Percentiles rank a stretch among this genome's conserved stretches.
These are phyloP conservation scores for Lepidocolaptes lacrymiger DNA, from an alignment of 2,797 vertebrate species.

Conservation along the genomic window DNA sequence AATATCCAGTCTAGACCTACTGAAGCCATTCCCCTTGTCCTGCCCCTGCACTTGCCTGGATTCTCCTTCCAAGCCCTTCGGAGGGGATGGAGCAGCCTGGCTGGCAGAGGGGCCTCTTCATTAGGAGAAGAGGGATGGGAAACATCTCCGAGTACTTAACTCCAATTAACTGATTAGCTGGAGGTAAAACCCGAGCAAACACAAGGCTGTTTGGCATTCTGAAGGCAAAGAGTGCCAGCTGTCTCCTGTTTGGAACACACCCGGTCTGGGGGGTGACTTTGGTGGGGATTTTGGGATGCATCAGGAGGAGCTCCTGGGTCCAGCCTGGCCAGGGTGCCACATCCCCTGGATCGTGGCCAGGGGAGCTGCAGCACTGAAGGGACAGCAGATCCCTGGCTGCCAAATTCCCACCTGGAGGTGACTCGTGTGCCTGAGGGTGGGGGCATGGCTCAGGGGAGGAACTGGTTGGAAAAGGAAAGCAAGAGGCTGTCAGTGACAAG, in stretches of 20 bases:
- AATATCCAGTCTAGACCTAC: fast-evolving
- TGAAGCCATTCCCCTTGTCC: neutral
- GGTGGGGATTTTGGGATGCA: neutral
- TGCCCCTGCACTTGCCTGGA: fast-evolving
- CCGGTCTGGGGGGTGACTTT: neutral
- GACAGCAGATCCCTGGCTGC: neutral
- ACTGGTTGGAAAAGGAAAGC: neutral
- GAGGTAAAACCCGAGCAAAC: conserved; percentile 3
- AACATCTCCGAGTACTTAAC: neutral
- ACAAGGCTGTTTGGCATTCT: neutral
- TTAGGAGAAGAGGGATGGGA: neutral
- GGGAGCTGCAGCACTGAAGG: neutral
- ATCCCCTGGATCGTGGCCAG: neutral
- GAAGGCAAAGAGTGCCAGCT: neutral
- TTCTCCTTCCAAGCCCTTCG: fast-evolving
- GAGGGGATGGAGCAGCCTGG: neutral
- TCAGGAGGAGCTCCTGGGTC: neutral
- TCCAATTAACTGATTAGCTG: conserved; percentile 54
- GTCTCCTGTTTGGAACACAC: neutral
- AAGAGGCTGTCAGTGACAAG: neutral
- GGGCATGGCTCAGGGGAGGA: fast-evolving
- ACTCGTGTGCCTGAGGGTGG: neutral
- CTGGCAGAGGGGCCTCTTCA: neutral
- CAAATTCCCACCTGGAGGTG: neutral
- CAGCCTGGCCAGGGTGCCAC: neutral